phyloP scores from a whole-genome alignment of 2,888 invertebrate species.

The Drosophila kuntzei region DNA sequence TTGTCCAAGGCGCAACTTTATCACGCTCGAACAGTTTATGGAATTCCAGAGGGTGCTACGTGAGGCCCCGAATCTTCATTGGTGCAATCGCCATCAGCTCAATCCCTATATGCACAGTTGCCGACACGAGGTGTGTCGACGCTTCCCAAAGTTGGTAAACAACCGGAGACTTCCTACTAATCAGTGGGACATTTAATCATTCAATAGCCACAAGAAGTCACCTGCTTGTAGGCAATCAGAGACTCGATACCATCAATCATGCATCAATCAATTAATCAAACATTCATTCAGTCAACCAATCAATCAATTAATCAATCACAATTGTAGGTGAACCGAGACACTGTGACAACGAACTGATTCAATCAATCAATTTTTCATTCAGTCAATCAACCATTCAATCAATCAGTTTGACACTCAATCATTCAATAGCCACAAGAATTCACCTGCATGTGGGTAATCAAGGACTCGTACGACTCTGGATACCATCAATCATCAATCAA shows the following conservation, averaged over 20 bases:
- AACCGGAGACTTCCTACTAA: too few species aligned
- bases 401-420: not conserved
- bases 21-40: slow-evolving; percentile 19
- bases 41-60: slow-evolving; percentile 9
- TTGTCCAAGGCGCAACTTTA: slow-evolving; percentile 33
- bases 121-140: slow-evolving; percentile 28
- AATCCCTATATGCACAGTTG: slow-evolving; percentile 37
- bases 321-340: too few species aligned
- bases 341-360: not conserved
- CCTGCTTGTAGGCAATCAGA: not conserved
- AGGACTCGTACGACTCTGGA: too few species aligned
- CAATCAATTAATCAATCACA: not conserved
- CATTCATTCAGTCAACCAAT: not conserved
- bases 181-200: not conserved
- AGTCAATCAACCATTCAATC: not conserved
- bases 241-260: too few species aligned
- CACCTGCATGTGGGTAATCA: too few species aligned
- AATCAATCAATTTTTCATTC: not conserved
- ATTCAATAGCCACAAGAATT: too few species aligned
- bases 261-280: not conserved
- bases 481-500: too few species aligned
- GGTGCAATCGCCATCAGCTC: slow-evolving; percentile 37
- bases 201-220: not conserved
- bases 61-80: slow-evolving; percentile 16
- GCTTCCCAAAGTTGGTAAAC: not conserved